Percentiles rank a stretch among this genome's conserved stretches.
Conservation (phyloP, 2,797 vertebrate genomes). For the Margarornis squamiger region DNA sequence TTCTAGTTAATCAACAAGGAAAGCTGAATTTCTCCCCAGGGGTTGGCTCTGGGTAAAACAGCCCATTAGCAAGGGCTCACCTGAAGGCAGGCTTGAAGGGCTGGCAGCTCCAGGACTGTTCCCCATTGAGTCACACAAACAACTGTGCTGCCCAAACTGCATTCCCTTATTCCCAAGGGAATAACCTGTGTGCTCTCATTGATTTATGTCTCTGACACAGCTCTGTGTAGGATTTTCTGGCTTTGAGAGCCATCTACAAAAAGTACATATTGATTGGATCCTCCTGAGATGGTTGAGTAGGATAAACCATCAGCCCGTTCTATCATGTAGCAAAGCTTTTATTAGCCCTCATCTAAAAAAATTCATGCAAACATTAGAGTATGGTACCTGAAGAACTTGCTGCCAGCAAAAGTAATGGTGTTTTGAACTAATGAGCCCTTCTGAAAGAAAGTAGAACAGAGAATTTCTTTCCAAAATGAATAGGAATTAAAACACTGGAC, state of each 20-base stretch:
- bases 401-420: neutral
- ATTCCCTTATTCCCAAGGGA: neutral
- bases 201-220: neutral
- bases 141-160: neutral
- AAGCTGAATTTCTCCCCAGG: neutral
- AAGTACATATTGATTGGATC: neutral
- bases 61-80: neutral
- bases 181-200: neutral
- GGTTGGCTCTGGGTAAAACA: neutral
- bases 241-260: neutral
- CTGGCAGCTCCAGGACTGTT: neutral
- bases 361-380: neutral
- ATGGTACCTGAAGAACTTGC: neutral
- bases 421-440: neutral
- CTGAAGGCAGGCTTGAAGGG: neutral
- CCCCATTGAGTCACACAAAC: neutral
- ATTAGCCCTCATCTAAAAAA: neutral
- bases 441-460: neutral
- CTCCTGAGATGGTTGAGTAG: neutral
- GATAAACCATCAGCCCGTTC: neutral
- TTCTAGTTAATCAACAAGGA: neutral
- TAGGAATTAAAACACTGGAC: neutral
- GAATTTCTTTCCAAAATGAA: neutral
- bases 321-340: neutral
- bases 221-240: neutral